phyloP scores from a whole-genome alignment of 2,797 vertebrate genomes.

The Sebastes elongatus region DNA sequence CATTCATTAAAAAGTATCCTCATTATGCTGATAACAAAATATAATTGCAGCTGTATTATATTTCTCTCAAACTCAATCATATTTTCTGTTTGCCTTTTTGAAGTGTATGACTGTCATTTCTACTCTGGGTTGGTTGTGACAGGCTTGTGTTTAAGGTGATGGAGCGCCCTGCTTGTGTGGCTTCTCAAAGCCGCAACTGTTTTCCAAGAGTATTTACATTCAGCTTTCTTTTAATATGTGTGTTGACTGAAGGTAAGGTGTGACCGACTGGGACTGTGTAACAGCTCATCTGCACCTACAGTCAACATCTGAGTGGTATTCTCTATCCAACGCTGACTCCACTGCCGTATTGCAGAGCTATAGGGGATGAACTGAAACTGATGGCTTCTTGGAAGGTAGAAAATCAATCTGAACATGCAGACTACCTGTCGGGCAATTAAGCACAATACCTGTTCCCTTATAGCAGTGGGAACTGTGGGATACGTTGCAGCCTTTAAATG shows the following conservation, averaged over 20 bases:
- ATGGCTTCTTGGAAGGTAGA: not conserved
- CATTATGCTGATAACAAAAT: not conserved
- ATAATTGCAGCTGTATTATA: not conserved
- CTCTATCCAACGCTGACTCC: not conserved
- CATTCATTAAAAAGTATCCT: not conserved
- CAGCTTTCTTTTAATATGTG: not conserved
- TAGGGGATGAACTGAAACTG: not conserved
- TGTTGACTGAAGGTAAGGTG: not conserved
- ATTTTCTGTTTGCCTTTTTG: not conserved
- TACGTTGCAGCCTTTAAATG: not conserved
- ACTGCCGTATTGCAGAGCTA: not conserved
- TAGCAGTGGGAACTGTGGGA: not conserved
- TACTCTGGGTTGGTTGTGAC: not conserved
- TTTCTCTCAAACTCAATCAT: not conserved
- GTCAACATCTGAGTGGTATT: not conserved
- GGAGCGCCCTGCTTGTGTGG: not conserved
- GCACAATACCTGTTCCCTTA: not conserved
- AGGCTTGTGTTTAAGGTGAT: not conserved
- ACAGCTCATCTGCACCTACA: not conserved
- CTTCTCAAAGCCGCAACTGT: not conserved
- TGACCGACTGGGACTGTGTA: not conserved
- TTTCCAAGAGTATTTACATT: not conserved
- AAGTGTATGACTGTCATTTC: not conserved
- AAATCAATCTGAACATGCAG: slow-evolving; percentile 3
- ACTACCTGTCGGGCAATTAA: not conserved